Evolutionary conservation across 2,113 vertebrate species (phyloP), one percentile per base, ranked within the genome.

Genomic region (Malurus elegans): DNA sequence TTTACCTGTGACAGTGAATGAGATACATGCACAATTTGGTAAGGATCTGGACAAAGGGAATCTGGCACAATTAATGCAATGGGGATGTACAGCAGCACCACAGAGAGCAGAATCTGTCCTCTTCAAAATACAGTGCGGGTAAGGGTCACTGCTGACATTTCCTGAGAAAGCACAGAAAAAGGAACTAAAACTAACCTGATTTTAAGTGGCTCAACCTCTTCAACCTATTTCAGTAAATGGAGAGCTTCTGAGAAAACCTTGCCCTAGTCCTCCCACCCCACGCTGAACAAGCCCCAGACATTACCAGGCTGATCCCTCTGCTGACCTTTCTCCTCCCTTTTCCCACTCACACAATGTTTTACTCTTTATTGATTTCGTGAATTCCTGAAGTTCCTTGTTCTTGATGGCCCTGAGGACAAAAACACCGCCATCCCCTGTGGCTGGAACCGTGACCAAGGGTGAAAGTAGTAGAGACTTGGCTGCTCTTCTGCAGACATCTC

Each of bases 231-330:
- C 94, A 94, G 85, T 88, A 96, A 96, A 95, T 38, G 0, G 6
- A 84, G 60, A 81, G 53, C 29, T 96, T 94, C 94, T 92, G 93
- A 90, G 92, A 93, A 96, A 96, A 60, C 3, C 61, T 71, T 92
- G 64, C 75, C 71, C 54, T 3, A 1, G 36, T 80, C n/a, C 38
- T 61, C 40, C 45, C 64, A 61, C 50, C 34, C 28, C 34, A 53
- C 1, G 0, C 5, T 48, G 79, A 90, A 50, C 50, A 75, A 65
- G 36, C 76, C 34, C 14, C 70, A 87, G 83, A 61, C 4, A 2
- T 85, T 28, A 61, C 23, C 25, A 74, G 38, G 42, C 21, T 88
- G 40, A n/a, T 73, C 47, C 29, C 28, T 66, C 64, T 86, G 34
- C 24, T 42, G 56, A 91, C 71, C 62, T 29, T 76, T 87, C n/a